Evolutionary conservation across 1,140 invertebrate species (phyloP), one percentile per base, ranked within the genome.

Genomic region (Bombus picipes): DNA sequence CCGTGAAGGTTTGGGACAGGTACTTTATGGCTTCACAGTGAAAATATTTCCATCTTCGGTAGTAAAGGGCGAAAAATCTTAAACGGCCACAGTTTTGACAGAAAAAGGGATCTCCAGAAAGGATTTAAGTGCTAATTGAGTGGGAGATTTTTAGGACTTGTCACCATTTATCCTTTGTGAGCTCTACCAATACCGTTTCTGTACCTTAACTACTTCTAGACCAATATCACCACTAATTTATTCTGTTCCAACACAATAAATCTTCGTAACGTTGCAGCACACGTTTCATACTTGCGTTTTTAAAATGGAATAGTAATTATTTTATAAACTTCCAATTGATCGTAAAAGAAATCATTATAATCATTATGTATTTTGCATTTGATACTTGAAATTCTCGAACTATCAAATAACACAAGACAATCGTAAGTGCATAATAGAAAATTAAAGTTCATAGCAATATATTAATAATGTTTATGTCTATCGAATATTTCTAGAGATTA

Each of bases 91-190:
- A 89, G 84, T 91, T 94, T 90, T 90, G 88, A 89, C 90, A 88
- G 86, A 70, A 70, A 72, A 75, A 79, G 65, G 34, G 88, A 91
- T 85, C 88, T 90, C 85, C 92, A 77, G 76, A 62, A 2, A 70
- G 86, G 75, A 81, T 37, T 86, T 89, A 85, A 91, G 85, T 88
- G 83, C 88, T 92, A 94, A 94, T 92, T 93, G 92, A 90, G 88
- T 84, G 83, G 84, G 34, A 83, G 85, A 59, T 66, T 22, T 71
- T 85, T 65, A 76, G 75, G 75, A 74, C 84, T 76, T 41, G 83
- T 66, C 37, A 41, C 18, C 85, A 90, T 90, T 93, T 92, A 93
- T 88, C 87, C 84, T 79, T 79, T 85, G 47, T 70, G n/a, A 41
- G 3, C 22, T 57, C 22, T 57, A 43, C 74, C 22, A 62, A 43